Evolutionary conservation across 53 echinoderm and acorn worm genomes (phyloP), one percentile per base, ranked within the genome.

Genomic region (Echinometra lucunter): DNA sequence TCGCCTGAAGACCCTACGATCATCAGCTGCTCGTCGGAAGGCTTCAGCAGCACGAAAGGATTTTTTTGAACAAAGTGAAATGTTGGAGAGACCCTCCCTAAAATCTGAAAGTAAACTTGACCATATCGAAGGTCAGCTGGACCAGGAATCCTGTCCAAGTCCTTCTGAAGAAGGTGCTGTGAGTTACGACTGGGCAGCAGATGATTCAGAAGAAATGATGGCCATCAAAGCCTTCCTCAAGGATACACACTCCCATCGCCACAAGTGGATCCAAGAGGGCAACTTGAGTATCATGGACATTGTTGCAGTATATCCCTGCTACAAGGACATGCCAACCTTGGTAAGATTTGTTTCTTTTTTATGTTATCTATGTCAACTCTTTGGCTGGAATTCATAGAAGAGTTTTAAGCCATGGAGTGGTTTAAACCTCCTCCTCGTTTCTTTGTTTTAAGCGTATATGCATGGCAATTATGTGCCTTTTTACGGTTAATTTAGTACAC

Each of bases 1-100:
- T 23, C 81, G 81, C 25, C 81, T 81, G 23, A 81, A 81, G 81
- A 81, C 81, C 81, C 44, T 81, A 81, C 81, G 81, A 81, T 21
- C 42, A 15, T 38, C 42, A 25, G 42, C 9, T 23, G 19, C 44
- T 19, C 40, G 81, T 40, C 81, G 9, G 44, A 53, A 81, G 44
- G 40, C 9, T n/a, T n/a, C n/a, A n/a, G n/a, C n/a, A n/a, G n/a
- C 53, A 35, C 6, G 9, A 35, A 72, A 72, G 35, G 35, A 35
- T 34, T 32, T 13, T 35, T 30, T 10, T 32, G 28, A 32, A 72
- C 44, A 42, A 25, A 7, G 10, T 1, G 40, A 40, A 21, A 23
- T 40, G 81, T 6, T 21, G 44, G 2, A 13, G 35, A 72, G 32
- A 15, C 32, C 32, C 13, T 28, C 72, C 32, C 35, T 34, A 4